Percentiles rank a stretch among this genome's conserved stretches.
Evolutionary conservation across 2,113 vertebrate genomes (phyloP).

Genomic region (Ailurus styani): DNA sequence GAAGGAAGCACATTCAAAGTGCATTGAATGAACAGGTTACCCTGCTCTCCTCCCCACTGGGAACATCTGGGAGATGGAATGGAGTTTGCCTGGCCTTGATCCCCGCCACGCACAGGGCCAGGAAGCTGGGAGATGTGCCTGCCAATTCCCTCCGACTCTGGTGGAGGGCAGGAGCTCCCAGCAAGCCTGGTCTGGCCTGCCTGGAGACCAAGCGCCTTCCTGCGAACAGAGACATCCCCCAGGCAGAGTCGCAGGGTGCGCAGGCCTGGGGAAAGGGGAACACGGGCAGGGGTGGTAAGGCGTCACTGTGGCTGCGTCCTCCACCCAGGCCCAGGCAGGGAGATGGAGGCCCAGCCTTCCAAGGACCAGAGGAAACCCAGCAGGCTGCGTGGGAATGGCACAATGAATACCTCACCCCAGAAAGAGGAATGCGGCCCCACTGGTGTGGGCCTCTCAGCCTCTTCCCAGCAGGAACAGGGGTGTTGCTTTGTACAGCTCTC

Average conservation of each 20-base stretch:
- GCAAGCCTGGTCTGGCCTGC: not conserved
- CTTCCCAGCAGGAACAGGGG: not conserved
- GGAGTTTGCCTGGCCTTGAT: not conserved
- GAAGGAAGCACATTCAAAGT: not conserved
- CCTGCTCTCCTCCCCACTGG: not conserved
- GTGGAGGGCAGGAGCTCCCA: not conserved
- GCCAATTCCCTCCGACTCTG: not conserved
- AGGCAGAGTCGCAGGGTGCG: not conserved
- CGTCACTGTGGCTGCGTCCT: rapidly evolving
- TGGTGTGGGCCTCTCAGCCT: too few relatives aligned
- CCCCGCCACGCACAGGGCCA: rapidly evolving
- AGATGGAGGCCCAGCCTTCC: not conserved
- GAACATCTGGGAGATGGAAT: not conserved
- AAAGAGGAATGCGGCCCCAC: rapidly evolving
- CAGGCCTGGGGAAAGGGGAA: not conserved
- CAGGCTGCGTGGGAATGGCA: not conserved
- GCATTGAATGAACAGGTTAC: not conserved
- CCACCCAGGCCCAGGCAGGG: not conserved
- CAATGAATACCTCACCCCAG: not conserved
- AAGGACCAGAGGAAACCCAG: not conserved
- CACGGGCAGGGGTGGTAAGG: rapidly evolving
- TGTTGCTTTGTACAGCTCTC: not conserved
- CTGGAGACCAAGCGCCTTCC: not conserved
- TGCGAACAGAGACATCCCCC: not conserved
- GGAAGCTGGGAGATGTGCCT: not conserved